These are phyloP conservation scores for Macquaria australasica DNA, from an alignment of 2,113 vertebrate genomes.

Conservation along the genomic window DNA sequence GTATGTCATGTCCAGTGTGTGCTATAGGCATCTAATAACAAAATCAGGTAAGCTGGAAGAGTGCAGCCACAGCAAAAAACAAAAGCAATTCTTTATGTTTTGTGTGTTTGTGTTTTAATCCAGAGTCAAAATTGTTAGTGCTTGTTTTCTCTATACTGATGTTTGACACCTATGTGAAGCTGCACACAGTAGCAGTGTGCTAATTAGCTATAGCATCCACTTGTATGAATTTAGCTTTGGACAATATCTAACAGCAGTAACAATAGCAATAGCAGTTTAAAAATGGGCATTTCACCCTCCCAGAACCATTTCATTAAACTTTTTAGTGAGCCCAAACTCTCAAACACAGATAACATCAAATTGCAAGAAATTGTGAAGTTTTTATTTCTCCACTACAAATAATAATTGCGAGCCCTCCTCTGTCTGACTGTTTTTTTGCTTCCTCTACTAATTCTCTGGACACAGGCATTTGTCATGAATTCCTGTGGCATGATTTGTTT, in stretches of 20 bases:
- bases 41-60: too few species aligned
- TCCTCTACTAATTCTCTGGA: background rate
- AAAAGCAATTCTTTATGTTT: background rate
- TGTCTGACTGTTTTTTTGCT: background rate
- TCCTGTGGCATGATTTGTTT: conserved; percentile 8
- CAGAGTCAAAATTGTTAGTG: background rate
- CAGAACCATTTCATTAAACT: background rate
- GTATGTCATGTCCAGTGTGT: conserved; percentile 8
- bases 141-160: background rate
- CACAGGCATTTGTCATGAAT: conserved; percentile 3
- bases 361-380: background rate
- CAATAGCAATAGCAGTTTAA: background rate
- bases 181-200: too few species aligned
- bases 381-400: background rate
- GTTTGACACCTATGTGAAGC: background rate
- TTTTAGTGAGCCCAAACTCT: background rate
- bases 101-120: background rate
- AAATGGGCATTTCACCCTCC: background rate
- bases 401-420: background rate
- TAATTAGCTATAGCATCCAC: background rate
- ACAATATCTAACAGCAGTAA: background rate
- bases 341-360: background rate
- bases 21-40: conserved; percentile 8
- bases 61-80: background rate
- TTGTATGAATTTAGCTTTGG: background rate